Base-by-base conservation (phyloP, 1,140 invertebrate species). In the Drosophila nasuta region DNA sequence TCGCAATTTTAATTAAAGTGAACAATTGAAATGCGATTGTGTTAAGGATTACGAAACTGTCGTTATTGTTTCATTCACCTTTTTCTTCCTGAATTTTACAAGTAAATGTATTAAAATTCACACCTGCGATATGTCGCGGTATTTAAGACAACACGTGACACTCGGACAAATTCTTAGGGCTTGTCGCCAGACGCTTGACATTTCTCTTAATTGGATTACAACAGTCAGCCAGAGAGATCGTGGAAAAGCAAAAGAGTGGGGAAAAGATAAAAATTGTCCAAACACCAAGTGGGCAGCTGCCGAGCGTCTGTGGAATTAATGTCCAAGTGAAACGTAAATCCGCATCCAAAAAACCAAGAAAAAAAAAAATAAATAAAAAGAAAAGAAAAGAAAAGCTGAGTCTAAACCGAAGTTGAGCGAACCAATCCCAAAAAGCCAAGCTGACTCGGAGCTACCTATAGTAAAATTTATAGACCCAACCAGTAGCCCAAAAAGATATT, bases 201-300 rank as follows among this genome's bases (percentile, higher is more conserved):
- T 80, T 83, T 82, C 64, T 51, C 65, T 77, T 88, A 88, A 88
- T 88, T 88, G 83, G 83, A 88, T 88, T 88, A 89, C 64, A 77
- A 28, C 59, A 64, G 17, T 45, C 25, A 41, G 49, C 17, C 33
- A 56, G 30, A 28, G 20, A 38, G 41, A 43, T 33, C 17, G n/a
- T 28, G 57, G 41, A 43, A 13, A 5, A 51, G 33, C 41, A 17
- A 30, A 33, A 15, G 51, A 20, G 38, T 30, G 38, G 7, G 13
- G 43, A 8, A 8, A n/a, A 74, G 59, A 65, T 68, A 35, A 62
- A 77, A 68, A 74, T 77, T 87, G 79, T 87, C 72, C 79, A 88
- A 89, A 83, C 83, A 88, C 66, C 76, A 78, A 64, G 74, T 63
- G 70, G 51, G 70, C 52, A 69, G 71, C 83, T 78, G 70, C 60